A percentile compares a stretch with the other conserved stretches of the same genome.
These are phyloP conservation scores for Orycteropus afer DNA, from an alignment of 2,113 vertebrate species.

Conservation along the genomic window DNA sequence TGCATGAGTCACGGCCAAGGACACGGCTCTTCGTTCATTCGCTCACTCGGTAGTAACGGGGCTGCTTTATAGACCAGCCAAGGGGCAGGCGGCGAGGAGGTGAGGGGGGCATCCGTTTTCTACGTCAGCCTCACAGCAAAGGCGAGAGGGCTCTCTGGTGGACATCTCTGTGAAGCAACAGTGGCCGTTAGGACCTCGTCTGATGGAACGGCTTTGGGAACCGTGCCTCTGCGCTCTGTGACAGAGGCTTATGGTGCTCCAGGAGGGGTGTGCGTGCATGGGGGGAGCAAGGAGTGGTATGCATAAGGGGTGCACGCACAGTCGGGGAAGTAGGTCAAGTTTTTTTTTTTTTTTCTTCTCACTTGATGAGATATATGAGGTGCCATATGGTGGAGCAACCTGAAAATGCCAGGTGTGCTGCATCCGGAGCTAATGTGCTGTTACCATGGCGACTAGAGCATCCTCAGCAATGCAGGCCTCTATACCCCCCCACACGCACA, in stretches of 20 bases:
- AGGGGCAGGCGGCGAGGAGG: fast-evolving
- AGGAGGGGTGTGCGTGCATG: neutral
- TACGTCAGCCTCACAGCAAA: neutral
- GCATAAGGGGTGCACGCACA: too few species aligned
- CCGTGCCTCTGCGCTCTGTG: neutral
- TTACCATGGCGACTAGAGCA: constrained; percentile 74
- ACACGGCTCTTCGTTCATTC: neutral
- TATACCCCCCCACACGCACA: neutral
- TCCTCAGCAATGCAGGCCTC: neutral
- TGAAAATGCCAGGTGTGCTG: constrained; percentile 73
- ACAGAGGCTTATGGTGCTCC: neutral
- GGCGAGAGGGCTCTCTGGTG: neutral
- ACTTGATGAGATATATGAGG: constrained; percentile 61
- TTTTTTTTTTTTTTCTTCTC: neutral
- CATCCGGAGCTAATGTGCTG: constrained; percentile 39
- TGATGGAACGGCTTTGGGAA: neutral
- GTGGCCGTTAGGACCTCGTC: constrained; percentile 3
- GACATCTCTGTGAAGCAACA: constrained; percentile 28
- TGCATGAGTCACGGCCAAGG: neutral
- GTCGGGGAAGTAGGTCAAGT: too few species aligned
- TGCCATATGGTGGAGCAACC: constrained; percentile 72
- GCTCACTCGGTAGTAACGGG: neutral
- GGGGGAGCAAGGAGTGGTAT: too few species aligned
- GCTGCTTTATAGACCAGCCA: neutral
- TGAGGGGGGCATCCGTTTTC: neutral